phyloP scores from a whole-genome alignment of 1,140 invertebrate species.

The Lepidotrigona ventralis region DNA sequence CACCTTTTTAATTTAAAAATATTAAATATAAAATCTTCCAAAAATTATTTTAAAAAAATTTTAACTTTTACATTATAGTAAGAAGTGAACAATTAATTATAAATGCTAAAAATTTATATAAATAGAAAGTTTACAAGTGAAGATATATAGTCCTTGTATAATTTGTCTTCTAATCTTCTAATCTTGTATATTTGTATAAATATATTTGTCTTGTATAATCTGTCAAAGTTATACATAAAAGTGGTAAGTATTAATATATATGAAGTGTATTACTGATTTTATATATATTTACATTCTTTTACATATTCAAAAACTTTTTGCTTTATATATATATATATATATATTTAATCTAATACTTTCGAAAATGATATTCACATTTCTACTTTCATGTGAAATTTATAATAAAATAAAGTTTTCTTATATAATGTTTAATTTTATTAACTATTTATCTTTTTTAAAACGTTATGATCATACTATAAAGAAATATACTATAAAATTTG shows the following conservation, averaged over 20 bases:
- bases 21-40: not conserved
- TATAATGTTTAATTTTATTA: not conserved
- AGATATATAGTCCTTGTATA: not conserved
- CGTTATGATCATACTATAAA: not conserved
- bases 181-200: no score
- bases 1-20: not conserved
- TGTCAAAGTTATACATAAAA: conserved; percentile 3
- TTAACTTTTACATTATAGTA: not conserved
- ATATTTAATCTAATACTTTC: not conserved
- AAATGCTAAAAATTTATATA: conserved; percentile 10
- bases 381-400: not conserved
- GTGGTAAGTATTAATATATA: conserved; percentile 10
- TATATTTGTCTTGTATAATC: not conserved
- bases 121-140: not conserved
- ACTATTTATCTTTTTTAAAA: not conserved
- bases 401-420: not conserved
- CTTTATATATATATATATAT: no score
- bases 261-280: not conserved
- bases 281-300: not conserved
- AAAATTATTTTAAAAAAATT: not conserved
- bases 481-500: no score
- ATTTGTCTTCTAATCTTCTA: no score
- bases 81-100: not conserved
- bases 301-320: not conserved
- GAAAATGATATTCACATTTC: not conserved